These are phyloP conservation scores for Papilio polyxenes DNA, from an alignment of 1,140 invertebrate genomes.

Conservation along the genomic window DNA sequence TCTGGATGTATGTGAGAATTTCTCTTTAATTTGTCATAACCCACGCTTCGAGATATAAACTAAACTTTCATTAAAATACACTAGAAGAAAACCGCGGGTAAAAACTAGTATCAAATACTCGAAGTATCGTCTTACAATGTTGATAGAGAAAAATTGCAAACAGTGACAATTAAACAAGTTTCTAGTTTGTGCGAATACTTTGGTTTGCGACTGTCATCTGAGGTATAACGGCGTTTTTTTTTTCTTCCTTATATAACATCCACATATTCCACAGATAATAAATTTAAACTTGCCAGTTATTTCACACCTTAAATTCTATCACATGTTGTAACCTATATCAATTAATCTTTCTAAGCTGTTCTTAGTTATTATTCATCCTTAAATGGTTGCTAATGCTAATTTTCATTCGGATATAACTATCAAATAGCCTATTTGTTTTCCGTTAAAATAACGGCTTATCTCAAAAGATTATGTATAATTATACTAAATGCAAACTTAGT, in stretches of 20 bases:
- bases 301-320: constrained; percentile 29
- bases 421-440: constrained; percentile 19
- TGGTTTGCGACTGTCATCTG: constrained; percentile 22
- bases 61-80: not conserved
- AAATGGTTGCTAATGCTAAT: constrained; percentile 30
- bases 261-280: constrained; percentile 26
- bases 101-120: not conserved
- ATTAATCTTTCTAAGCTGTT: constrained; percentile 33
- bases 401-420: constrained; percentile 22
- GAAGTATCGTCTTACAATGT: constrained; percentile 4
- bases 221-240: constrained; percentile 36
- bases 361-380: constrained; percentile 19
- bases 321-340: constrained; percentile 17
- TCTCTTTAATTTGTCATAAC: not conserved
- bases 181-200: too few relatives aligned
- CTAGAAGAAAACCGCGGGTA: not conserved
- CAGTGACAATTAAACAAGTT: constrained; percentile 25
- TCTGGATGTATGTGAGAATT: not conserved
- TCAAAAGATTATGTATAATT: not conserved
- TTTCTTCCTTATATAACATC: constrained; percentile 28
- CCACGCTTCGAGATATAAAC: too few relatives aligned
- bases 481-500: not conserved
- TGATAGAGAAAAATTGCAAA: constrained; percentile 36
- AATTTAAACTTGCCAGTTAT: constrained; percentile 20
- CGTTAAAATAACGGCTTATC: constrained; percentile 8